Base-by-base conservation (phyloP, 2,797 vertebrate genomes). In the Huso huso region DNA sequence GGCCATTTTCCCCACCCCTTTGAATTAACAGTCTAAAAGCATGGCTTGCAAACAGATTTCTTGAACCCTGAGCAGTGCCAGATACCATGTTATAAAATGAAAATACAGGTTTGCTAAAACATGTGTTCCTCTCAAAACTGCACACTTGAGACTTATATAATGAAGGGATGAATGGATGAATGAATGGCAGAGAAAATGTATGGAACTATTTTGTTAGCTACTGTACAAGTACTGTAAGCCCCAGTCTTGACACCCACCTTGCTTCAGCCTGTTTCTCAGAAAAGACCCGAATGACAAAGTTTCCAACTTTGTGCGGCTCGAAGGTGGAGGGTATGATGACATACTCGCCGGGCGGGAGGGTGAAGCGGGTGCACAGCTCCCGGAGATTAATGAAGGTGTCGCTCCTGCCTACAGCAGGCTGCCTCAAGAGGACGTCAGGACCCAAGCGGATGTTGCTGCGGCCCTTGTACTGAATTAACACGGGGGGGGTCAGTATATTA, bases 371-470 rank as follows among this genome's bases (percentile, higher is more conserved):
- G 73, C 72, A 74, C 62, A 88, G 72, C 52, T 89, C 86, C 7
- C 88, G 73, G 62, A 80, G 72, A 71, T 89, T 89, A 77, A 83
- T 83, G 75, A 89, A 89, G 63, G 78, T 85, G 71, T 86, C 82
- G 0, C 84, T 84, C 60, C 78, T 82, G 0, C 86, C 87, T 2
- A 71, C 73, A 3, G 86, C 79, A 6, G 57, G 2, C 49, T 82
- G 78, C 6, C 10, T 78, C 79, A 90, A 77, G 70, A 91, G 71
- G 13, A 85, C 66, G 0, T 89, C 84, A 0, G 86, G 83, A 3
- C 87, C 85, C 4, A 99, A 85, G 72, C 89, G 93, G 71, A 95
- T 67, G 53, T 88, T 92, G 2, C 78, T 92, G 75, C 82, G 76
- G 6, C 93, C 92, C 76, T 83, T 86, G 69, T 73, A 77, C 88